Evolutionary conservation across 1,140 invertebrate species (phyloP), one percentile per base, ranked within the genome.

Genomic region (Helicoverpa armigera): DNA sequence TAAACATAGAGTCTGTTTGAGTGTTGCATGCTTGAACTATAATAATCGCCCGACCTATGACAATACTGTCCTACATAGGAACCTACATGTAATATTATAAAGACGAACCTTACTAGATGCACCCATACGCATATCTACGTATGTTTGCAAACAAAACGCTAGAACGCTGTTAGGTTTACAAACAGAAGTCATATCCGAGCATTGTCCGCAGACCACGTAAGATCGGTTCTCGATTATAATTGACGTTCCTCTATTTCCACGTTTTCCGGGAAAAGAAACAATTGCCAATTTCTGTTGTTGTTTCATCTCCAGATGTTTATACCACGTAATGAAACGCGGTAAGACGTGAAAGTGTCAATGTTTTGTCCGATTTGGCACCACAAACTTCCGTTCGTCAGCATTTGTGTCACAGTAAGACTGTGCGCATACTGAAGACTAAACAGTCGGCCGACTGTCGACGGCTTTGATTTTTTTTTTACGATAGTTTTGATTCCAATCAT

Each of bases 11-110:
- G 43, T n/a, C n/a, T 50, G 43, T 50, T 14, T 48, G n/a, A 43
- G 43, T 11, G 43, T 67, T 3, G 35, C 63, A 18, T n/a, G 43
- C 18, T 48, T 50, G 48, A 5, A 35, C 35, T 67, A 35, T 67
- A n/a, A 67, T 50, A 50, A n/a, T 50, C 11, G 3, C 35, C 10
- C n/a, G 63, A 67, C 63, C 43, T 67, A 67, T 67, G 63, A 67
- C 31, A 67, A 67, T 35, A 35, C n/a, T 43, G 10, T 48, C 16
- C 18, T 1, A 18, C 56, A 18, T 58, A 58, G 2, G 2, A 18
- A 58, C 18, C 5, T 58, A 56, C 7, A n/a, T 56, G n/a, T 43
- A n/a, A 65, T 43, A 43, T 43, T 48, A 31, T 10, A 16, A 65
- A 65, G 63, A 50, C 63, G 16, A 11, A 67, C 43, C 43, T 67